Base-by-base conservation (phyloP, 2,797 vertebrate species). In the Lagodon rhomboides region DNA sequence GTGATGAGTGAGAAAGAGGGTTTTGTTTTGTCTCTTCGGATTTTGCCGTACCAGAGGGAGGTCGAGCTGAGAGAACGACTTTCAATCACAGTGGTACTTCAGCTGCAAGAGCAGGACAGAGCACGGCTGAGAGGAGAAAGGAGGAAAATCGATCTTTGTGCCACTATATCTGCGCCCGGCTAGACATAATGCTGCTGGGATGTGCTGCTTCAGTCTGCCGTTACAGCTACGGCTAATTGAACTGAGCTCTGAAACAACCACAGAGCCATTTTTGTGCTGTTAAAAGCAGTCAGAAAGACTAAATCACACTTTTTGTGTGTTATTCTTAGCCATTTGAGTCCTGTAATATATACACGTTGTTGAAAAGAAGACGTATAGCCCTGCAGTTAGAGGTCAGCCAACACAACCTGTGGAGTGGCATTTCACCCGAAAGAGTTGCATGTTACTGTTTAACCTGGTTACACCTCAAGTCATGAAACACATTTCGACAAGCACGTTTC, bases 401-500 rank as follows among this genome's bases (percentile, higher is more conserved):
- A 71, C 68, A 60, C 79, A 77, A 74, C 75, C 55, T 75, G 54
- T 60, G 49, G 78, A 79, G 62, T 66, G 55, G 10, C 59, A 71
- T 85, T 90, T 89, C 46, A 23, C 53, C 62, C 51, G 4, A 13
- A 68, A 69, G 73, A 38, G 49, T 75, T 86, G 49, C 66, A 71
- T 80, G 51, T 84, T 54, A 82, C 56, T 50, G 73, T 82, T 86
- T 75, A 84, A 88, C 73, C 43, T 54, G 44, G 16, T 64, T 62
- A 55, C 61, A 60, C 50, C 65, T 68, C 25, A 85, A 75, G 54
- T 73, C 46, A 46, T 66, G 71, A 82, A 80, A 90, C 85, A 44
- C 55, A 66, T 87, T 90, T 70, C 89, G 90, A 90, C 90, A 84
- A 68, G 70, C 73, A 68, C 74, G 78, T 90, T 91, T 91, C 67